Conservation (phyloP, 2,888 invertebrate species). For the Neria commutata region DNA sequence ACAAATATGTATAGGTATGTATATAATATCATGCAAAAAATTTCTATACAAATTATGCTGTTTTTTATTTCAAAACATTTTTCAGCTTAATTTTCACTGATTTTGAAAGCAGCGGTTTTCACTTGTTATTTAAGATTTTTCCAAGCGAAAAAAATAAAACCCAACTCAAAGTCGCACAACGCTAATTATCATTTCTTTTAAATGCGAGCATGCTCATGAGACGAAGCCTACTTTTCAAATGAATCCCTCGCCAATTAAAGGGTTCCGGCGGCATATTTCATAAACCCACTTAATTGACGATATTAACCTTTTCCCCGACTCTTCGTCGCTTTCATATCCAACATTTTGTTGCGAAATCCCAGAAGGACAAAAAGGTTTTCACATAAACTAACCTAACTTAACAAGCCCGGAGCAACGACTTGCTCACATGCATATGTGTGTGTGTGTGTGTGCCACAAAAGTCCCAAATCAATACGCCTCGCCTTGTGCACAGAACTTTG, state of each 20-base stretch:
- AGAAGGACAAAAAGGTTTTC: neutral
- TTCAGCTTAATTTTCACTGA: too few relatives aligned
- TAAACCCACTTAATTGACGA: slow-evolving; percentile 18
- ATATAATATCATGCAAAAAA: too few relatives aligned
- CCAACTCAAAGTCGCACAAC: too few relatives aligned
- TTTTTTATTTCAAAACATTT: too few relatives aligned
- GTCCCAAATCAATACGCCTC: slow-evolving; percentile 42
- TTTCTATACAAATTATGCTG: too few relatives aligned
- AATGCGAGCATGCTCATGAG: too few relatives aligned
- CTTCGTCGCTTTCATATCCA: neutral
- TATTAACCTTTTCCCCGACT: slow-evolving; percentile 17
- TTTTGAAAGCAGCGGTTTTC: too few relatives aligned
- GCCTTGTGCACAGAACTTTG: slow-evolving; percentile 15
- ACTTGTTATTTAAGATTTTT: neutral
- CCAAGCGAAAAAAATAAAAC: too few relatives aligned
- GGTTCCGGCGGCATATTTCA: neutral
- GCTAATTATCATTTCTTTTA: too few relatives aligned
- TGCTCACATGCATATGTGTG: too few relatives aligned
- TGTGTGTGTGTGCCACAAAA: slow-evolving; percentile 5
- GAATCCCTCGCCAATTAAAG: slow-evolving; percentile 16
- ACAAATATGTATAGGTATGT: too few relatives aligned
- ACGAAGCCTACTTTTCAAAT: neutral
- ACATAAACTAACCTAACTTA: neutral
- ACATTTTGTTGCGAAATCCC: neutral
- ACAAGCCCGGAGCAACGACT: neutral